Evolutionary conservation across 2,797 vertebrate species (phyloP).

Genomic region (Xenops minutus): DNA sequence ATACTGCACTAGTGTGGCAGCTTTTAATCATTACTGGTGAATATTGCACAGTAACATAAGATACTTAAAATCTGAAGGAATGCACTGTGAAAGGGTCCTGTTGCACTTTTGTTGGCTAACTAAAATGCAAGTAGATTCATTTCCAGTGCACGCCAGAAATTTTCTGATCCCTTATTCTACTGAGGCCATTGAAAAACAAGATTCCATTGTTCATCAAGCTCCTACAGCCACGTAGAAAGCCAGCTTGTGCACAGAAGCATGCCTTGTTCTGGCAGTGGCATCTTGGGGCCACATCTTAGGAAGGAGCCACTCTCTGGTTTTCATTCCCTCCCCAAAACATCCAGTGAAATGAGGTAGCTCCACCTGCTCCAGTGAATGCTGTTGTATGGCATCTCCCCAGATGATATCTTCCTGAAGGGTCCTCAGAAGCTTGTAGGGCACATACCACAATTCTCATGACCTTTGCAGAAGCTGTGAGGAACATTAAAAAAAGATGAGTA

Average conservation of each 20-base stretch:
- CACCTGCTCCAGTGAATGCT: background rate
- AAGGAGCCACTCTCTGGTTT: background rate
- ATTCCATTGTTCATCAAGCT: background rate
- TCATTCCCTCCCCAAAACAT: background rate
- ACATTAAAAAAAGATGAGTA: background rate
- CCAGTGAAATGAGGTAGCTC: background rate
- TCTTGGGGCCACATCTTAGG: background rate
- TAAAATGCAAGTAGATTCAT: background rate
- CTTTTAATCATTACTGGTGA: background rate
- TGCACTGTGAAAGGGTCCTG: background rate
- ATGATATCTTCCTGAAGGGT: background rate
- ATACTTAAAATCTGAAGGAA: background rate
- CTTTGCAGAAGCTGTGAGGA: background rate
- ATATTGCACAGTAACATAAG: background rate
- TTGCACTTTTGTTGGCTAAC: background rate
- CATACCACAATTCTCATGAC: accelerated
- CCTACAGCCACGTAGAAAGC: background rate
- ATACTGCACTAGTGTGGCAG: background rate
- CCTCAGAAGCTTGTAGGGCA: background rate
- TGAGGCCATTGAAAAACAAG: background rate
- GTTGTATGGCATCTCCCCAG: background rate
- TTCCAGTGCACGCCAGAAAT: background rate
- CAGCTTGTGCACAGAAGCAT: background rate
- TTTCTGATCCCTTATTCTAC: background rate
- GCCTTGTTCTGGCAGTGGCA: background rate